phyloP scores from a whole-genome alignment of 2,797 vertebrate genomes.

The Mergus octosetaceus region DNA sequence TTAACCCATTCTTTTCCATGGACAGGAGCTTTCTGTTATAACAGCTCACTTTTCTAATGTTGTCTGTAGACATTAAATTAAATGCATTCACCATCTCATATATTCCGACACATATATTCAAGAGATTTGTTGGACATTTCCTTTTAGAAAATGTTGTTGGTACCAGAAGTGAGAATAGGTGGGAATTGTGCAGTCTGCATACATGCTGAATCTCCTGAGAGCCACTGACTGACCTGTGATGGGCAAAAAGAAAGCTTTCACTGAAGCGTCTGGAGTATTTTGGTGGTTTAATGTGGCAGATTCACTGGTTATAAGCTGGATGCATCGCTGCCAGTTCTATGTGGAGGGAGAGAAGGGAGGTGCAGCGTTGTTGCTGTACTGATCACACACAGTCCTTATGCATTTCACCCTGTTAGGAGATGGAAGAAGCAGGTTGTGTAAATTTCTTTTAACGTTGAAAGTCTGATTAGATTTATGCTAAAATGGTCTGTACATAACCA shows the following conservation, averaged over 20 bases:
- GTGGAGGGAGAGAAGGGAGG: not conserved
- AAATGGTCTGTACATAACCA: not conserved
- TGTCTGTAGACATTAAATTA: not conserved
- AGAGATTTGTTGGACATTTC: not conserved
- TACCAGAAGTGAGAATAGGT: not conserved
- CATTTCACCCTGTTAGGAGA: not conserved
- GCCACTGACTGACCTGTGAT: not conserved
- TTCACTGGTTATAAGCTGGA: not conserved
- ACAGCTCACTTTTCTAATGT: not conserved
- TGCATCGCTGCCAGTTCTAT: not conserved
- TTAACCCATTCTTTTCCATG: not conserved
- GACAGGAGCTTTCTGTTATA: not conserved
- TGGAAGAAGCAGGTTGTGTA: not conserved
- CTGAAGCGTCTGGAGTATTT: not conserved
- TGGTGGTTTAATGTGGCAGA: not conserved
- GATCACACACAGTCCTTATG: accelerated
- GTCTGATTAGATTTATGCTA: not conserved
- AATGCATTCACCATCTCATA: not conserved
- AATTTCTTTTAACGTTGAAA: not conserved
- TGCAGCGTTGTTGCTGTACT: not conserved
- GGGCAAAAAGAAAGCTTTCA: not conserved
- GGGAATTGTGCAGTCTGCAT: not conserved
- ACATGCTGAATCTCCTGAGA: not conserved
- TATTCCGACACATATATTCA: not conserved
- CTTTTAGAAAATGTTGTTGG: not conserved